Evolutionary conservation across 1,140 invertebrate genomes (phyloP).

Genomic region (Procambarus virginalis): DNA sequence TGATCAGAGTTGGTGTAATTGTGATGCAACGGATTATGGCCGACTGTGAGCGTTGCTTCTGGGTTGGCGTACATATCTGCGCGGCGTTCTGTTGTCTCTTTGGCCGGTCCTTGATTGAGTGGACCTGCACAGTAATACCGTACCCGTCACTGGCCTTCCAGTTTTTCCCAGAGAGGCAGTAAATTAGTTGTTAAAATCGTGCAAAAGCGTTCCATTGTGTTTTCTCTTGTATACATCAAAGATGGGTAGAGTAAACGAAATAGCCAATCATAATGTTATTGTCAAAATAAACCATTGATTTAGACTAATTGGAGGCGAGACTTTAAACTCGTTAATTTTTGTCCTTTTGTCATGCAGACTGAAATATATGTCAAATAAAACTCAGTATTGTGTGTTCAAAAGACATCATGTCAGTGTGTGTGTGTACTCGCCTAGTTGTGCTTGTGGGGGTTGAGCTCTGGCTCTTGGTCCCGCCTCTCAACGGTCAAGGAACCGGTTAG

Average conservation of each 20-base stretch:
- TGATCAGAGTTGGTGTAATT: slow-evolving; percentile 4
- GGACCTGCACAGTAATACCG: background rate
- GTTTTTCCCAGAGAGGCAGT: background rate
- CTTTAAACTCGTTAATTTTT: slow-evolving; percentile 14
- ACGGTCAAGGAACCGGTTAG: too few relatives aligned
- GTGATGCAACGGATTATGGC: background rate
- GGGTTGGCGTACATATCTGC: background rate
- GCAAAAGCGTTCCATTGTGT: slow-evolving; percentile 21
- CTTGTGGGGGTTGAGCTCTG: too few relatives aligned
- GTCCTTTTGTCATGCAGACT: background rate
- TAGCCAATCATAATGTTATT: slow-evolving; percentile 37
- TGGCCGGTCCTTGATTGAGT: background rate
- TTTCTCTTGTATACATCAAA: slow-evolving; percentile 21
- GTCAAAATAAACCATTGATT: slow-evolving; percentile 36
- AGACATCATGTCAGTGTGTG: background rate
- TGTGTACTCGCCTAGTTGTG: too few relatives aligned
- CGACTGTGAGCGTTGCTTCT: background rate
- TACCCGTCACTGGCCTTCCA: background rate
- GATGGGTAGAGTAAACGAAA: slow-evolving; percentile 11
- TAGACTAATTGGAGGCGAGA: slow-evolving; percentile 28
- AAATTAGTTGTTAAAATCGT: background rate
- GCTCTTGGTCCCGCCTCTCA: too few relatives aligned
- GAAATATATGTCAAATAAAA: slow-evolving; percentile 3
- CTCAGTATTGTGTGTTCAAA: slow-evolving; percentile 7
- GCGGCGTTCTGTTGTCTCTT: background rate